Base-by-base conservation (phyloP, 2,113 vertebrate species). In the Noctilio leporinus region DNA sequence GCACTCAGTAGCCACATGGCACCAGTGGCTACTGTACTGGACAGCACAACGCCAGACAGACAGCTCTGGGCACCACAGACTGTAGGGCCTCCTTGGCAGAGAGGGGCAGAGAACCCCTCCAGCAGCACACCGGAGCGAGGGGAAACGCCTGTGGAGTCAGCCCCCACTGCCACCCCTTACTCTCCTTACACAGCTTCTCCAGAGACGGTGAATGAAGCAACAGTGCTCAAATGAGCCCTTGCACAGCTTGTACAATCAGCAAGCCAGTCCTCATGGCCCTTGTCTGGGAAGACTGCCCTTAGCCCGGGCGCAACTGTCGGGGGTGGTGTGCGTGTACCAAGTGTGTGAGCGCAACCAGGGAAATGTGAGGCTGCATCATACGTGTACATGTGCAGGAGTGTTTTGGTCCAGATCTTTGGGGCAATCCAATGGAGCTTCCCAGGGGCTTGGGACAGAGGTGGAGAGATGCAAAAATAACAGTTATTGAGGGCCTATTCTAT, bases 361-460 rank as follows among this genome's bases (percentile, higher is more conserved):
- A 24, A 35, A 9, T 0, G 1, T n/a, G 33, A 7, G 0, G 10
- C 75, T n/a, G 11, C 11, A 1, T 38, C 65, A 10, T 10, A 1
- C 33, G 19, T 22, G 12, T 4, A 16, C 57, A n/a, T 20, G 33
- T 49, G n/a, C 11, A 40, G 77, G 28, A 38, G 38, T 51, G 22
- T 43, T 55, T 35, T 10, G 22, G 30, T 28, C 26, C n/a, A 28
- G 64, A 11, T 1, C 0, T 9, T 30, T 20, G 35, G 55, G n/a
- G 9, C 35, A 45, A n/a, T 26, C 80, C 43, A 59, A 10, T 8
- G 33, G 7, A 30, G 40, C 45, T 59, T 77, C 24, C 8, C 12
- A 40, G 28, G 75, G 51, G 10, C n/a, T n/a, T 22, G 14, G 14
- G 16, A 15, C 33, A 62, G 43, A 26, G 15, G 12, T 6, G 38